These are phyloP conservation scores for Zalophus californianus DNA, from an alignment of 2,797 vertebrate genomes.

Conservation along the genomic window DNA sequence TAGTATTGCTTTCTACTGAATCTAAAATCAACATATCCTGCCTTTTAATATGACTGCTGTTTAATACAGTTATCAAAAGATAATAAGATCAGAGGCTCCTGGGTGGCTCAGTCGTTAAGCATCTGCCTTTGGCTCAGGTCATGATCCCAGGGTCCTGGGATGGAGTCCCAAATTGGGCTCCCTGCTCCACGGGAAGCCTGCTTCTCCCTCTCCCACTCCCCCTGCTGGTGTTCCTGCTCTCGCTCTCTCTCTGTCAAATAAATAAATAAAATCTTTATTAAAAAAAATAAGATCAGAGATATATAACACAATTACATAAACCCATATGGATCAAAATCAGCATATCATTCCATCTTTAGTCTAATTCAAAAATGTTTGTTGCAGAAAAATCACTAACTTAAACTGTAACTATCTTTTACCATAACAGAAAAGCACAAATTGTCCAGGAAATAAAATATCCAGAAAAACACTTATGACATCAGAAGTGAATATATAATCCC, in stretches of 20 bases:
- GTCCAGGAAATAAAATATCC: background rate
- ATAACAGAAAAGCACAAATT: slow-evolving; percentile 35
- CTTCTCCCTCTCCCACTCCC: no score
- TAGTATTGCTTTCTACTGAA: background rate
- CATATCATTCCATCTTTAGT: background rate
- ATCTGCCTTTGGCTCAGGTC: no score
- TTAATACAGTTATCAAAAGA: background rate
- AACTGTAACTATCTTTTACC: background rate
- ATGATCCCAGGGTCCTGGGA: no score
- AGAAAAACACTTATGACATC: background rate
- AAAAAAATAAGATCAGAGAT: background rate
- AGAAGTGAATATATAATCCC: background rate
- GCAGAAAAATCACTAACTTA: background rate
- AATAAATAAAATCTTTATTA: background rate
- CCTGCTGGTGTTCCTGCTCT: no score
- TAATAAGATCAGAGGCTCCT: background rate
- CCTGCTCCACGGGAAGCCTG: no score
- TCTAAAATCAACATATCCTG: background rate
- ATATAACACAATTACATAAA: background rate
- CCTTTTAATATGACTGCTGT: background rate
- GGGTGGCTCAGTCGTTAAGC: no score
- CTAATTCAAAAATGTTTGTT: background rate
- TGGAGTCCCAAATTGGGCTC: no score
- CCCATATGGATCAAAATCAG: background rate
- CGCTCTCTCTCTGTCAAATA: no score